Evolutionary conservation across 2,797 vertebrate species (phyloP), one percentile per base, ranked within the genome.

Genomic region (Cryptoprocta ferox): DNA sequence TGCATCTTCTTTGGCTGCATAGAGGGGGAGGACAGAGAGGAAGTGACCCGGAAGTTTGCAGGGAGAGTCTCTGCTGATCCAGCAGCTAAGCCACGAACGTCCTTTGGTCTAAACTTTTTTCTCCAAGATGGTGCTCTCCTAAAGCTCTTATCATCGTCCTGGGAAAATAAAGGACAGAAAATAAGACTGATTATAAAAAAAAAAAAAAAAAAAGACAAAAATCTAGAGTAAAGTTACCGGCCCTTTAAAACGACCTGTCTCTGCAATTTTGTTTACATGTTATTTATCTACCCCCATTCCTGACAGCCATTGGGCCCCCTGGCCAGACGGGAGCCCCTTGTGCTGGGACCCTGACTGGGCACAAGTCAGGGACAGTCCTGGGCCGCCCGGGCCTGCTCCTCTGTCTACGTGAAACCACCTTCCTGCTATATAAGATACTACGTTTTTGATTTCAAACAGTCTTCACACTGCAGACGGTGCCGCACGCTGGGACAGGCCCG

Each of bases 131-230:
- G 99, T 80, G 99, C 99, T 68, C 99, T 99, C 88, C 99, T 99
- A 98, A 99, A 99, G 99, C 99, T 99, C 98, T 99, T 99, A 92
- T 99, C 99, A 0, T 99, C 99, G 0, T 99, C 99, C 99, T 99
- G 63, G 97, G 39, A 94, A 15, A 97, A 86, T 37, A 94, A 96
- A 81, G 94, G 98, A 86, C 32, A 97, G 79, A 89, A 87, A 89
- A 18, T 14, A 97, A 70, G 8, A 13, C 59, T 14, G 35, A 79
- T 15, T 75, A 32, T 50, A 45, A 94, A 93, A 50, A 4, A 16
- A 13, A 89, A 7, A 82, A 28, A 45, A 94, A 93, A 48, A 3
- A 19, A 13, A 89, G 5, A 32, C 94, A 61, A 28, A 59, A 63
- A 42, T 45, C 32, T 0, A 0, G 16, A 14, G 35, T n/a, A 3